Percentiles rank a stretch among this genome's conserved stretches.
These are phyloP conservation scores for Phengaris alcon DNA, from an alignment of 2,888 invertebrate species.

Conservation along the genomic window DNA sequence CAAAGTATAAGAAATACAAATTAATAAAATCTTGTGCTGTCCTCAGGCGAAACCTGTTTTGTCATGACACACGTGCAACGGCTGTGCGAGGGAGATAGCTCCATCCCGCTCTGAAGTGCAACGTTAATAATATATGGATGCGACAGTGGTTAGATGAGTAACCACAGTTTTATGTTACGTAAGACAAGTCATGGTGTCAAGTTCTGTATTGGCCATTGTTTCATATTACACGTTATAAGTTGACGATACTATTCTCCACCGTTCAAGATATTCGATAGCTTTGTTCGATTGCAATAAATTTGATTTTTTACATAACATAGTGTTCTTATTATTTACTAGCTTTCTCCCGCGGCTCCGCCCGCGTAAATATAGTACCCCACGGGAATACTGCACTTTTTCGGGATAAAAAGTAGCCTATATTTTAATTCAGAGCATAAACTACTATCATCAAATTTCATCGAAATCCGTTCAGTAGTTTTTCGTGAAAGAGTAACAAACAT, in stretches of 20 bases:
- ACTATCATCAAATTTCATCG: too few species aligned
- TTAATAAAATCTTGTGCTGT: conserved; percentile 74
- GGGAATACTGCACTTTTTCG: too few species aligned
- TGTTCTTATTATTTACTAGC: too few species aligned
- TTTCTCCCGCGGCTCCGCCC: too few species aligned
- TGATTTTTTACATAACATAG: background rate
- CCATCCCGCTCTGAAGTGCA: conserved; percentile 53
- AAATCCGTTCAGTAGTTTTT: too few species aligned
- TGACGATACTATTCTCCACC: conserved; percentile 16
- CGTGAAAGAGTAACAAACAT: too few species aligned
- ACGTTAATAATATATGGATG: conserved; percentile 56
- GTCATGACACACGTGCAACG: conserved; percentile 71
- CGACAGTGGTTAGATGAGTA: conserved; percentile 39
- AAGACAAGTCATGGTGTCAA: conserved; percentile 37
- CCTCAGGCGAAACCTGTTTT: conserved; percentile 70
- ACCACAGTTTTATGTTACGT: conserved; percentile 45
- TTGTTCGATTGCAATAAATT: conserved; percentile 1
- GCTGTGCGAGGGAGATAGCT: conserved; percentile 50
- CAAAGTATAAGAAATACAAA: conserved; percentile 66
- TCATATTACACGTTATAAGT: conserved; percentile 34
- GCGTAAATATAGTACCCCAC: too few species aligned
- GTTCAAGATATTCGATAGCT: conserved; percentile 19
- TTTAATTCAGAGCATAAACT: too few species aligned
- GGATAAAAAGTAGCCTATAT: too few species aligned
- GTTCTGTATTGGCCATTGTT: conserved; percentile 42